Evolutionary conservation across 2,888 invertebrate genomes (phyloP).

Genomic region (Sympetrum striolatum): DNA sequence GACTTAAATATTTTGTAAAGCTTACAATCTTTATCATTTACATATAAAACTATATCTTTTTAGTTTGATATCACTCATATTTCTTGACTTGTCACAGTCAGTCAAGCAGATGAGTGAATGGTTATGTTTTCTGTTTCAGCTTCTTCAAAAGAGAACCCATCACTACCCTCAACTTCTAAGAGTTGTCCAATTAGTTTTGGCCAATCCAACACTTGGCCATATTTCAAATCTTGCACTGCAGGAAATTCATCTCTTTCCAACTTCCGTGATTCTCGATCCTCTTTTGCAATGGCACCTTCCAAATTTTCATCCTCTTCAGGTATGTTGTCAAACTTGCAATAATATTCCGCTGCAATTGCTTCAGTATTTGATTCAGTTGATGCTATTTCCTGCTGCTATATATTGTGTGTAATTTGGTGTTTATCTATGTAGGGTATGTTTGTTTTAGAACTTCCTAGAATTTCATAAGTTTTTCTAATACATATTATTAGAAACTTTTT

Average conservation of each 20-base stretch:
- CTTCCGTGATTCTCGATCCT: not conserved
- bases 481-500: no score
- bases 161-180: not conserved
- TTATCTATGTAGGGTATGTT: no score
- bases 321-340: not conserved
- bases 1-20: no score
- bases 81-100: no score
- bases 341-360: no score
- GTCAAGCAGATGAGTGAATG: not conserved
- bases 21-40: no score
- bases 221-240: not conserved
- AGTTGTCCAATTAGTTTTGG: not conserved
- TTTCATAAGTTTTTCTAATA: no score
- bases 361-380: no score
- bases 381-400: no score
- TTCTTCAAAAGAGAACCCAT: not conserved
- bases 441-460: no score
- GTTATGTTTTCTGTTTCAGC: not conserved
- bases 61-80: not conserved
- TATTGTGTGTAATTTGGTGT: no score
- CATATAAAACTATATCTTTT: not conserved
- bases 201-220: not conserved
- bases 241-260: slow-evolving; percentile 1
- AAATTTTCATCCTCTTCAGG: slow-evolving; percentile 8
- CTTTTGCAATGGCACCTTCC: not conserved